Conservation (phyloP, 2,888 invertebrate species). For the Tricholauxania praeusta region DNA sequence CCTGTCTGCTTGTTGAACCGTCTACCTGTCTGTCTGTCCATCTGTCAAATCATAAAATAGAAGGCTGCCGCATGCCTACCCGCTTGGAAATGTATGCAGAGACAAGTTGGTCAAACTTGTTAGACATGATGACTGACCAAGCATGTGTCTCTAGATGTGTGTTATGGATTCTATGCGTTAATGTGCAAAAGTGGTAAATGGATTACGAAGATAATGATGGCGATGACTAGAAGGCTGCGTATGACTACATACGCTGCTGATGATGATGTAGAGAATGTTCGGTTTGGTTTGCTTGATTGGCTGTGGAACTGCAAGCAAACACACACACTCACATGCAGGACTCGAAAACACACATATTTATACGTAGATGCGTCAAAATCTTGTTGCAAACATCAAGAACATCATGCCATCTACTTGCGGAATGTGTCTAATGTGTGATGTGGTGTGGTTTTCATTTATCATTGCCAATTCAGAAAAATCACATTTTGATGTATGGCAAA, state of each 20-base stretch:
- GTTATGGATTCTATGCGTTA: conserved; percentile 39
- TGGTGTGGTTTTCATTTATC: conserved; percentile 40
- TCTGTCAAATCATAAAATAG: conserved; percentile 46
- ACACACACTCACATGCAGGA: too few relatives aligned
- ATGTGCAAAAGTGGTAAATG: conserved; percentile 49
- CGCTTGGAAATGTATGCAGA: conserved; percentile 40
- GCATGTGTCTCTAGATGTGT: conserved; percentile 1
- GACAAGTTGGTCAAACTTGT: conserved; percentile 49
- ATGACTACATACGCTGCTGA: background rate
- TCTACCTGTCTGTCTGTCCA: conserved; percentile 19
- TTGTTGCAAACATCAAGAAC: background rate
- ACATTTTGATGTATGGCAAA: conserved; percentile 27
- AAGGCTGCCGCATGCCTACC: conserved; percentile 44
- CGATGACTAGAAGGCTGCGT: conserved; percentile 14
- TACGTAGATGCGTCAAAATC: conserved; percentile 1
- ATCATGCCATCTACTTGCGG: background rate
- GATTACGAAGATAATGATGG: conserved; percentile 29
- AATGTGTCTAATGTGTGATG: conserved; percentile 36
- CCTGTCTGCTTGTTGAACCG: conserved; percentile 27
- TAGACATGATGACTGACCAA: conserved; percentile 42
- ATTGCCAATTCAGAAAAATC: conserved; percentile 38
- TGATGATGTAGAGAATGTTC: conserved; percentile 6
- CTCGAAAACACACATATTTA: too few relatives aligned
- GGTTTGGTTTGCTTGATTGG: background rate
- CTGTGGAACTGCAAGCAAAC: too few relatives aligned